Conservation (phyloP, 92 coral and sea anemone genomes). For the Pocillopora meandrina region DNA sequence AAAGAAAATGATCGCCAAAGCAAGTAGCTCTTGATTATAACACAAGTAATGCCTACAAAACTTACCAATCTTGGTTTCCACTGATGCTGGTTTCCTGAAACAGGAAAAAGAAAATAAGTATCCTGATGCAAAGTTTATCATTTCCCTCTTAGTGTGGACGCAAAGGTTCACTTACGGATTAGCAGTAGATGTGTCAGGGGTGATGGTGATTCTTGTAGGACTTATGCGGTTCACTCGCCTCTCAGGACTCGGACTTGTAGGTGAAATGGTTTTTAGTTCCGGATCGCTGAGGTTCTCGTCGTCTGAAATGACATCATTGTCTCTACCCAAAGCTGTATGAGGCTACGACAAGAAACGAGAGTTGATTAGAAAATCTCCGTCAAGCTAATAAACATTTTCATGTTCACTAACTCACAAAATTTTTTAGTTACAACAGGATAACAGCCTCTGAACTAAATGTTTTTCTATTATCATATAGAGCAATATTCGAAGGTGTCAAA, state of each 20-base stretch:
- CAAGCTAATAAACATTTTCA: no score
- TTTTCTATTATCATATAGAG: no score
- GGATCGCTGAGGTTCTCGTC: conserved; percentile 62
- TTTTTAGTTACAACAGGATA: no score
- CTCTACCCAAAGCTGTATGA: neutral
- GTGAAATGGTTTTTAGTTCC: conserved; percentile 21
- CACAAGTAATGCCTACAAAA: no score
- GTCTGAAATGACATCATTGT: conserved; percentile 24
- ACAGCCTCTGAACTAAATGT: no score
- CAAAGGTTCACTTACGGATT: neutral
- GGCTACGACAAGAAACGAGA: neutral
- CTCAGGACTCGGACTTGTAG: conserved; percentile 7
- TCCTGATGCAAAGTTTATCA: neutral
- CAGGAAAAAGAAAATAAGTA: neutral
- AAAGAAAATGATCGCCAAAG: no score
- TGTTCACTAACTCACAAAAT: no score
- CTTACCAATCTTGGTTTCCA: no score
- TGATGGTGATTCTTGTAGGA: conserved; percentile 11
- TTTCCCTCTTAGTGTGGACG: neutral
- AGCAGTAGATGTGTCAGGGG: conserved; percentile 5
- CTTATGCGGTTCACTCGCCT: neutral
- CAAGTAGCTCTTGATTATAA: no score
- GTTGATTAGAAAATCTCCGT: no score
- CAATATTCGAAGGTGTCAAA: no score
- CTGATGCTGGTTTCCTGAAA: conserved; percentile 2